Percentiles rank a stretch among this genome's conserved stretches.
phyloP scores from a whole-genome alignment of 2,888 invertebrate species.

The Escarpia spicata region DNA sequence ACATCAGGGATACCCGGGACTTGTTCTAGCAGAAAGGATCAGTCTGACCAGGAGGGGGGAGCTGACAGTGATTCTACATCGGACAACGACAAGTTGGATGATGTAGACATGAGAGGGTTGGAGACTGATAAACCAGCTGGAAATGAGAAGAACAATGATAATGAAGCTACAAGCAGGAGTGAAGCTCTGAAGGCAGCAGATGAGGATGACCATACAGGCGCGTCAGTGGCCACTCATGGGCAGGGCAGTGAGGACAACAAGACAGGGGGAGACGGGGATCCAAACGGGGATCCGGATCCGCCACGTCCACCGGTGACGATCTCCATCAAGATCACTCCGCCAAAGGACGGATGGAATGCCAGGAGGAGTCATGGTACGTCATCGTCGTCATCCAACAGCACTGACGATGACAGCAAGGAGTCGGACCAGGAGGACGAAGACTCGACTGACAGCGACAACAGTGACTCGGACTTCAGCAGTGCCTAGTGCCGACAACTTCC shows the following conservation, averaged over 20 bases:
- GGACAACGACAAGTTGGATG: background rate
- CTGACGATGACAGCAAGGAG: background rate
- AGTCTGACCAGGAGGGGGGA: background rate
- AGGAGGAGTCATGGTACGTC: background rate
- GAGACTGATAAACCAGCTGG: background rate
- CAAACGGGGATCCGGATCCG: background rate
- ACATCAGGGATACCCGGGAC: background rate
- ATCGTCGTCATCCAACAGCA: background rate
- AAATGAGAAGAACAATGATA: background rate
- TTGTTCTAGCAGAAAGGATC: background rate
- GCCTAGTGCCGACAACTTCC: too few species aligned
- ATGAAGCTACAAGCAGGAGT: background rate
- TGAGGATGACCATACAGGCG: background rate
- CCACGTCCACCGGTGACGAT: background rate
- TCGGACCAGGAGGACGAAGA: background rate
- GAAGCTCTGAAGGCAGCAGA: background rate
- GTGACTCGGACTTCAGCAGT: background rate
- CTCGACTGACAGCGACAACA: background rate
- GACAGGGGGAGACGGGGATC: background rate
- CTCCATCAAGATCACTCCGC: background rate
- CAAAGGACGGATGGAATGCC: background rate
- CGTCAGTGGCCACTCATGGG: background rate
- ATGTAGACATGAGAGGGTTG: background rate
- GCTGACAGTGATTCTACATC: background rate
- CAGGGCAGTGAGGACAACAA: background rate